Evolutionary conservation across 2,888 invertebrate species (phyloP), one percentile per base, ranked within the genome.

Genomic region (Athalia circularis): DNA sequence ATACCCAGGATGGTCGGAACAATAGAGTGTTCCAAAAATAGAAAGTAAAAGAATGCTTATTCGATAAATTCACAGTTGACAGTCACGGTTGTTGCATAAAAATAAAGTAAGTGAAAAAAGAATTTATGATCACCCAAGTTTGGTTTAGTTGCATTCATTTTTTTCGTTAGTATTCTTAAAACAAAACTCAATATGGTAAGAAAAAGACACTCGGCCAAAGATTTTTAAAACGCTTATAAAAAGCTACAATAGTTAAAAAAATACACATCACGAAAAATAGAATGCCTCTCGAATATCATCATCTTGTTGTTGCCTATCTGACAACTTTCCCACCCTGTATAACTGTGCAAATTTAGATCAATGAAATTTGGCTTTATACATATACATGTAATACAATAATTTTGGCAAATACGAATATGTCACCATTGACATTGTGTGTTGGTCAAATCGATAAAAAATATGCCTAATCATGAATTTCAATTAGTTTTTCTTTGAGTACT

Each of bases 201-300:
- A 65, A 78, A 79, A 80, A 77, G 80, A 78, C 75, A 81, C 64
- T 78, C 79, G 80, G 82, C 84, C 82, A 80, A 82, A 83, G 82
- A 83, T 79, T 80, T 80, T 81, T 84, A 81, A 84, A 85, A 85
- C 67, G 82, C 84, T 86, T 88, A 87, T 86, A 88, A 88, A 88
- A 88, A 88, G 87, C 86, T 86, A 87, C 86, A 80, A 84, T 82
- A 83, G 82, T 85, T 88, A 86, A 88, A 87, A 88, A 89, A 88
- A 88, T 88, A 88, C 83, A 86, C 85, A 87, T 89, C 87, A 88
- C 87, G 85, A 86, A 88, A 88, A 86, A 87, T 88, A 88, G 85
- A 88, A 88, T 88, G 86, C 85, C 84, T 87, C 86, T 88, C 82
- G 80, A 86, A 81, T 82, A 82, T 82, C 80, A 78, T 83, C 77